These are phyloP conservation scores for Cromileptes altivelis DNA, from an alignment of 2,113 vertebrate genomes.

Conservation along the genomic window DNA sequence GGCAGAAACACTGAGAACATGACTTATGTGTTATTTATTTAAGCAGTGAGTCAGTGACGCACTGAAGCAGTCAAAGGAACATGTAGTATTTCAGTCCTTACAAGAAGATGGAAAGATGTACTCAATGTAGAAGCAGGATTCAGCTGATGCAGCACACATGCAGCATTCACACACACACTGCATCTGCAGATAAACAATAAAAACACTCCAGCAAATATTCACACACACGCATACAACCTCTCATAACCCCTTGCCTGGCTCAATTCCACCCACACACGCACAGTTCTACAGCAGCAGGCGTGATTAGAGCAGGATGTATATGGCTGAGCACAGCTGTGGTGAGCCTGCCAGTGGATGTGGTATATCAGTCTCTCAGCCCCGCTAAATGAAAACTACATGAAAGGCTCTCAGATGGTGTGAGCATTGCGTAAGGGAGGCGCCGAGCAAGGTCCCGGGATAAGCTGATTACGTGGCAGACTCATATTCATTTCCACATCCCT, in stretches of 20 bases:
- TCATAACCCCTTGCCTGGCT: conserved; percentile 34
- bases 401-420: conserved; percentile 72
- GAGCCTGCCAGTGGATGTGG: conserved; percentile 57
- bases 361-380: conserved; percentile 50
- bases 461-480: conserved; percentile 77
- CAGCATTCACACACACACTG: conserved; percentile 2
- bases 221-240: conserved; percentile 22
- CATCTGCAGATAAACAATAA: conserved; percentile 21
- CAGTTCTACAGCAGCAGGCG: conserved; percentile 30
- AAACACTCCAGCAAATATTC: conserved; percentile 22
- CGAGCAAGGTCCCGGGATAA: conserved; percentile 67
- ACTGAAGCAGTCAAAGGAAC: neutral
- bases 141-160: conserved; percentile 5
- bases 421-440: conserved; percentile 71
- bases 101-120: conserved; percentile 2
- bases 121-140: neutral
- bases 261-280: conserved; percentile 34
- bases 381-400: conserved; percentile 74
- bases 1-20: neutral
- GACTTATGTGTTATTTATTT: conserved; percentile 33
- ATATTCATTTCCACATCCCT: conserved; percentile 71
- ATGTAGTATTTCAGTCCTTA: neutral
- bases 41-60: neutral
- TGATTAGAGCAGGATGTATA: conserved; percentile 61
- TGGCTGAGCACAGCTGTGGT: conserved; percentile 57